A percentile compares a stretch with the other conserved stretches of the same genome.
Evolutionary conservation across 2,797 vertebrate species (phyloP).

Genomic region (Xiphorhynchus erythropygius): DNA sequence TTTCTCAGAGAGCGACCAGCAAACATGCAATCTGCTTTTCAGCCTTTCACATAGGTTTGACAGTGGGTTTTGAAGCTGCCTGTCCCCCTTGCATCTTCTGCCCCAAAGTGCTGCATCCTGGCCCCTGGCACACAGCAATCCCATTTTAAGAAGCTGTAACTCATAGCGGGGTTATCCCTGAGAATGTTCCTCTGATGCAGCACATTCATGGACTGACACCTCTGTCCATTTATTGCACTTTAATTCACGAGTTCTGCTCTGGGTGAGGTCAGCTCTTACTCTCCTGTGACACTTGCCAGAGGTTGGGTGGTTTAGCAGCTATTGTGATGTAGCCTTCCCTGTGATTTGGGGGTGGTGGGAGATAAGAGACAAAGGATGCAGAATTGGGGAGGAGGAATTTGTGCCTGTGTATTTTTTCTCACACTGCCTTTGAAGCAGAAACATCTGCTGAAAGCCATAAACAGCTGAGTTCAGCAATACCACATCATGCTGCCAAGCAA

Average conservation of each 20-base stretch:
- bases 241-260: neutral
- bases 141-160: neutral
- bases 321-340: neutral
- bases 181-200: neutral
- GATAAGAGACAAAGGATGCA: conserved; percentile 28
- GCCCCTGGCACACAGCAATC: neutral
- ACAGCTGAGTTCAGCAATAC: conserved; percentile 71
- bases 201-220: neutral
- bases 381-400: neutral
- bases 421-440: conserved; percentile 43
- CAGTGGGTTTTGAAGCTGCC: neutral
- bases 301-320: neutral
- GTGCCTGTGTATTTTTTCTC: neutral
- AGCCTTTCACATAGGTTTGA: neutral
- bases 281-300: neutral
- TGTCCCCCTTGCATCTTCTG: neutral
- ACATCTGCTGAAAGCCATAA: conserved; percentile 56
- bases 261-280: neutral
- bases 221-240: neutral
- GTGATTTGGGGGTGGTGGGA: neutral
- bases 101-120: neutral
- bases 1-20: neutral
- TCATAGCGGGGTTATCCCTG: neutral
- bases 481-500: conserved; percentile 33
- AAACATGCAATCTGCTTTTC: neutral